Base-by-base conservation (phyloP, 30 jellyfish, hydroid and myxozoan genomes). In the Euphysa ruthae region DNA sequence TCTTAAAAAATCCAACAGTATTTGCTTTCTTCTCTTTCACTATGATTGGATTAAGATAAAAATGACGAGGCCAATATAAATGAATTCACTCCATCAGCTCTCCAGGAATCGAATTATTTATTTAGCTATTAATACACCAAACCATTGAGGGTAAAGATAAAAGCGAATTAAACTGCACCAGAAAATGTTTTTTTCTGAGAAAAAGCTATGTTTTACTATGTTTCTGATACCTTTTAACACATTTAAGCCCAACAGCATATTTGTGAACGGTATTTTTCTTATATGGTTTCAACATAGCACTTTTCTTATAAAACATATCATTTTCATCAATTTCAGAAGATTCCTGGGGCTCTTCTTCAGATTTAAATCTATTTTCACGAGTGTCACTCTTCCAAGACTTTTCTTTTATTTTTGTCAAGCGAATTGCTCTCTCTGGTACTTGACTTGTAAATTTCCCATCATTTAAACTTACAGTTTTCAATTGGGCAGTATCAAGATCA, bases 261-360 rank as follows among this genome's bases (percentile, higher is more conserved):
- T 46, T 46, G 18, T 29, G 18, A 46, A 29, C 7, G 23, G 23
- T 46, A 8, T 63, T 63, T 15, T 44, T 43, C 34, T 63, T 63
- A 22, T 24, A 43, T 34, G 58, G 62, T 25, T 68, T 49, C 15
- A 68, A 29, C 80, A 68, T 68, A 4, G 80, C 80, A 68, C 80
- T 68, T 42, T 68, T 68, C 24, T 50, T 68, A n/a, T 68, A 68
- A 61, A 26, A 61, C 7, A 43, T 21, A n/a, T 23, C 32, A 14
- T 33, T 18, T 29, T 34, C 60, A 21, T 3, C 15, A 28, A 22
- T 44, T 22, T 56, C 69, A 5, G 70, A 1, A 56, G 15, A 20
- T 68, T 38, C 43, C 7, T 0, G 33, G 22, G 46, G 30, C 21
- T 49, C 69, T 0, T 68, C 77, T 3, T 20, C 20, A 13, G 35